phyloP scores from a whole-genome alignment of 1,140 invertebrate species.

The Hyles euphorbiae region DNA sequence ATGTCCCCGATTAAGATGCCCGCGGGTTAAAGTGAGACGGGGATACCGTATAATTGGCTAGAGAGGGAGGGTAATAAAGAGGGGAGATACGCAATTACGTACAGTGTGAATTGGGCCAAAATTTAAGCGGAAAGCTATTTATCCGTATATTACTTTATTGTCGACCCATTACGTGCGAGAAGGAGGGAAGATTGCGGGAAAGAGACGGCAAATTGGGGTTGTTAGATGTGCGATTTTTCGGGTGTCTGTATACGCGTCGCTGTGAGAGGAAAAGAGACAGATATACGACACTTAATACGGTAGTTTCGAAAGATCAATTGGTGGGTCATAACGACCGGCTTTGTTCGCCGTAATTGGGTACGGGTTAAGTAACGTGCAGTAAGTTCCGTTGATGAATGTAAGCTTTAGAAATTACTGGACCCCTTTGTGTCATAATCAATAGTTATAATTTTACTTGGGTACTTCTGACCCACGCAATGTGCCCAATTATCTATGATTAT shows the following conservation, averaged over 20 bases:
- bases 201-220: conserved; percentile 62
- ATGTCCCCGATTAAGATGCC: conserved; percentile 64
- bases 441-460: too few species aligned
- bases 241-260: not conserved
- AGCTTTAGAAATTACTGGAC: conserved; percentile 23
- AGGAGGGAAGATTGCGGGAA: conserved; percentile 38
- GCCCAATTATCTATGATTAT: too few species aligned
- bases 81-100: conserved; percentile 67
- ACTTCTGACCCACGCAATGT: too few species aligned
- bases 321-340: conserved; percentile 37
- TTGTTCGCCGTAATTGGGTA: conserved; percentile 50
- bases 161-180: conserved; percentile 60
- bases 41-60: conserved; percentile 14
- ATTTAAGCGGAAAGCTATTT: conserved; percentile 72
- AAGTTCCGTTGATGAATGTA: conserved; percentile 41
- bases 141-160: conserved; percentile 73
- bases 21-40: conserved; percentile 46
- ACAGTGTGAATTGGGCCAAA: conserved; percentile 63
- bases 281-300: conserved; percentile 15
- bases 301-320: conserved; percentile 45
- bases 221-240: conserved; percentile 31
- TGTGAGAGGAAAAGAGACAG: conserved; percentile 19
- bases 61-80: conserved; percentile 33
- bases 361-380: conserved; percentile 31
- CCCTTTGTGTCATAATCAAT: too few species aligned